Conservation (phyloP, 2,113 vertebrate genomes). For the Sterrhoptilus dennistouni region DNA sequence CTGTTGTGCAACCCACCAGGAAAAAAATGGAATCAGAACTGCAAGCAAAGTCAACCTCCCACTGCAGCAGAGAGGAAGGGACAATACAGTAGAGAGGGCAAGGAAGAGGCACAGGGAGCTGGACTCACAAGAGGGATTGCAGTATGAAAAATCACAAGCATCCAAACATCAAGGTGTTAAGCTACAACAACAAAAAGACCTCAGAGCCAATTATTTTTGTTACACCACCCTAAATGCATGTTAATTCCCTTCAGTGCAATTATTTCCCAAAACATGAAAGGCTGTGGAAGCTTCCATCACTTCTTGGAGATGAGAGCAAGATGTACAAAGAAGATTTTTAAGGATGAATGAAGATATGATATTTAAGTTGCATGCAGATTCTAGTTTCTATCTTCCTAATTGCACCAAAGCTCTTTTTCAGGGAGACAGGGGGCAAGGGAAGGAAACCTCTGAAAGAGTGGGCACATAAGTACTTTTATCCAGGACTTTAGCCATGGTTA, state of each 20-base stretch:
- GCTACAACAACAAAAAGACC: not conserved
- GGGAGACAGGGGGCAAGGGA: fast-evolving
- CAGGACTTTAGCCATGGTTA: not conserved
- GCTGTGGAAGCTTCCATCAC: not conserved
- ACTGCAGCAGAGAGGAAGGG: not conserved
- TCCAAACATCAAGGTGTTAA: not conserved
- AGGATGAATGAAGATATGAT: not conserved
- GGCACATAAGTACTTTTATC: not conserved
- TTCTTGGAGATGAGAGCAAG: not conserved
- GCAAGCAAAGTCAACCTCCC: not conserved
- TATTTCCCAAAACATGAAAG: not conserved
- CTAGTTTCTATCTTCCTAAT: not conserved
- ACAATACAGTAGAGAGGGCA: not conserved
- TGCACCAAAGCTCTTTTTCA: not conserved
- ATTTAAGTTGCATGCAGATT: not conserved
- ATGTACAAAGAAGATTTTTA: not conserved
- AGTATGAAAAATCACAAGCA: not conserved
- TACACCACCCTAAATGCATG: not conserved
- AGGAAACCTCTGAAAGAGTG: not conserved
- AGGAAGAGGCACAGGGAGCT: not conserved
- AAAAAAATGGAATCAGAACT: not conserved
- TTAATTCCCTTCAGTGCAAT: not conserved
- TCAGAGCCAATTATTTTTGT: not conserved
- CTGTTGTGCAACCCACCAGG: not conserved
- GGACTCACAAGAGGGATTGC: not conserved